Base-by-base conservation (phyloP, 1,140 invertebrate genomes). In the Subanguina moxae region DNA sequence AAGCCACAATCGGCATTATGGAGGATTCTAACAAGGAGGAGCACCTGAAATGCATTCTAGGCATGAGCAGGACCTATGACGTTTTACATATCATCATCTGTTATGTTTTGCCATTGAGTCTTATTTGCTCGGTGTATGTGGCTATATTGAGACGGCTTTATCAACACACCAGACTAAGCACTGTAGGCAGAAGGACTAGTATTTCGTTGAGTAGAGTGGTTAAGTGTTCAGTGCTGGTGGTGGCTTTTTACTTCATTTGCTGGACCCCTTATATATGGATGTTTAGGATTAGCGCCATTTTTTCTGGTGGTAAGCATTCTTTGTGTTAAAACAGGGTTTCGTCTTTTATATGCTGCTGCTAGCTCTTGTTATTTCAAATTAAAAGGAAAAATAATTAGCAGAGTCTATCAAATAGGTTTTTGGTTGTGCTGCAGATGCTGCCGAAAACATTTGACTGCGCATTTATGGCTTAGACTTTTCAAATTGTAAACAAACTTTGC, bases 221-320 rank as follows among this genome's bases (percentile, higher is more conserved):
- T 45, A 80, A 72, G 64, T 80, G 78, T 57, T 78, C 76, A 25
- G 78, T 80, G 0, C 61, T 80, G 73, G 78, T 80, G 25, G 78
- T 80, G 19, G 72, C 78, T 13, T 80, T 80, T 65, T 80, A 80
- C 64, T 80, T 80, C 64, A 66, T 80, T 38, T 80, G 78, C 68
- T 80, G 78, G 78, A 80, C 78, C 0, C 78, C 78, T 5, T 80
- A 81, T 27, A 76, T 73, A 3, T 30, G 28, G 58, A 30, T 30
- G 19, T 21, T 52, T 19, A 19, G 58, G n/a, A 61, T 61, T 7
- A 8, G 19, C 28, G n/a, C 58, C 13, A 61, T 61, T 25, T 30
- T 61, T 61, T 61, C 58, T n/a, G 8, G n/a, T 30, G 58, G 58
- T 61, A 52, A 25, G 48, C 48, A 52, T 52, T 52, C 17, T 52